Conservation (phyloP, 1,140 invertebrate species). For the Temnothorax longispinosus region DNA sequence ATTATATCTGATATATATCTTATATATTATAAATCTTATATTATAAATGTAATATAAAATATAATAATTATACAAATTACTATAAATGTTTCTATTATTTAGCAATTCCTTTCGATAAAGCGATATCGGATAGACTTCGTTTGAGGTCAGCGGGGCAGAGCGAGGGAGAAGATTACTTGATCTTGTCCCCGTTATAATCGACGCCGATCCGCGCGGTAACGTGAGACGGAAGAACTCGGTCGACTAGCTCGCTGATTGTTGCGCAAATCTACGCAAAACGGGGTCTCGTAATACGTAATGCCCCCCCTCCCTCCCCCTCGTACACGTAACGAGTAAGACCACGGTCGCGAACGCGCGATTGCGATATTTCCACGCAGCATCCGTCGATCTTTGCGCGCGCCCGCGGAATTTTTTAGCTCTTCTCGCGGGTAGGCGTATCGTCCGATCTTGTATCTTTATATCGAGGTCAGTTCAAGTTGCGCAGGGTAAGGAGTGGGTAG, state of each 20-base stretch:
- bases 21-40: too few relatives aligned
- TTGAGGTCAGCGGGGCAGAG: neutral
- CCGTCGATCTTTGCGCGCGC: neutral
- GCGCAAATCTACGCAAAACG: constrained; percentile 60
- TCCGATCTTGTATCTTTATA: constrained; percentile 5
- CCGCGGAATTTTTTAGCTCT: neutral
- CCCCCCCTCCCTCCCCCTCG: neutral
- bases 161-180: constrained; percentile 30
- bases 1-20: too few relatives aligned
- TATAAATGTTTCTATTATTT: neutral
- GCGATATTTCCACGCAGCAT: constrained; percentile 23
- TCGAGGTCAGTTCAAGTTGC: constrained; percentile 26
- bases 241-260: constrained; percentile 34
- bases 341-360: neutral
- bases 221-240: constrained; percentile 42
- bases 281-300: constrained; percentile 41
- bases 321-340: constrained; percentile 19
- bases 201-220: constrained; percentile 44
- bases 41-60: too few relatives aligned
- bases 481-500: neutral
- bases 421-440: neutral
- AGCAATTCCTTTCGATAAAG: neutral
- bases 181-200: constrained; percentile 48
- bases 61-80: too few relatives aligned
- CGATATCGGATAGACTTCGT: neutral